A percentile compares a stretch with the other conserved stretches of the same genome.
Evolutionary conservation across 2,888 invertebrate genomes (phyloP).

Genomic region (Cerastoderma edule): DNA sequence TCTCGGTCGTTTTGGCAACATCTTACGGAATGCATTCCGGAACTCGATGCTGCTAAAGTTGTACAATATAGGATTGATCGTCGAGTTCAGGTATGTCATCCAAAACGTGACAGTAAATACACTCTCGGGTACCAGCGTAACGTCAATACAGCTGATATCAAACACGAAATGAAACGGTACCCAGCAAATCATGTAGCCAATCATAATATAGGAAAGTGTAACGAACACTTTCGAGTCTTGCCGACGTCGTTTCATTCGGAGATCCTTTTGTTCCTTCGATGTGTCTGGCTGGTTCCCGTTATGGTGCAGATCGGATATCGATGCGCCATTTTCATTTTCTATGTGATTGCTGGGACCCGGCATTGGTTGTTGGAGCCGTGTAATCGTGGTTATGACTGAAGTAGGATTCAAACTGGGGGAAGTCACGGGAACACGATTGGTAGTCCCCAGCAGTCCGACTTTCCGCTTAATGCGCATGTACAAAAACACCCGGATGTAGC

Average conservation of each 20-base stretch:
- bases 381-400: background rate
- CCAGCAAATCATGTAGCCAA: slow-evolving; percentile 75
- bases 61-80: slow-evolving; percentile 75
- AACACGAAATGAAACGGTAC: slow-evolving; percentile 75
- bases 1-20: slow-evolving; percentile 1
- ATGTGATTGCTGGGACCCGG: slow-evolving; percentile 1
- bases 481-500: slow-evolving; percentile 73
- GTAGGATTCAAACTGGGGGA: too few relatives aligned
- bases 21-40: slow-evolving; percentile 57
- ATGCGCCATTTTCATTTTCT: too few relatives aligned
- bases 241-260: slow-evolving; percentile 4
- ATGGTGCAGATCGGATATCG: too few relatives aligned
- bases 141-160: slow-evolving; percentile 68
- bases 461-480: slow-evolving; percentile 63
- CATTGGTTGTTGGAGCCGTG: background rate
- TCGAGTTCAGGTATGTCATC: slow-evolving; percentile 76
- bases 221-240: slow-evolving; percentile 63
- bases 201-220: slow-evolving; percentile 71
- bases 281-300: too few relatives aligned
- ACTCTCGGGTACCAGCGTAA: slow-evolving; percentile 59
- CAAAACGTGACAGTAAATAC: slow-evolving; percentile 70
- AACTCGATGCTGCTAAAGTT: slow-evolving; percentile 74
- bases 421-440: background rate
- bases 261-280: background rate
- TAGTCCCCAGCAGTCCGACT: slow-evolving; percentile 10